A percentile compares a stretch with the other conserved stretches of the same genome.
phyloP scores from a whole-genome alignment of 2,888 invertebrate genomes.

The Odontothrips loti region DNA sequence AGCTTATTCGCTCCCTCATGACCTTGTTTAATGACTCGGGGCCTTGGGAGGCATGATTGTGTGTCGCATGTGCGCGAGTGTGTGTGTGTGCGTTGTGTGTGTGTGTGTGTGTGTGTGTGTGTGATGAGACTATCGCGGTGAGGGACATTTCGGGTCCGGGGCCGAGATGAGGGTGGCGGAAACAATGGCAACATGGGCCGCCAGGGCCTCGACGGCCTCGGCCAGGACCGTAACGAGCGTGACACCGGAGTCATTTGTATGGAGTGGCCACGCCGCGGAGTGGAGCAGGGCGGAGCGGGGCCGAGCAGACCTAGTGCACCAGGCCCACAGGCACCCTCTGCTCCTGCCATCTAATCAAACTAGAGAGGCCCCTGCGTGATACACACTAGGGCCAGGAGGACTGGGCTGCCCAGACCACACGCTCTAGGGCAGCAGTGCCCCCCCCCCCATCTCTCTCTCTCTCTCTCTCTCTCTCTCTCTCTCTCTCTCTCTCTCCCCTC shows the following conservation, averaged over 20 bases:
- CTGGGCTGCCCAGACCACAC: neutral
- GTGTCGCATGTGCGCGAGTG: neutral
- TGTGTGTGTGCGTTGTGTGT: neutral
- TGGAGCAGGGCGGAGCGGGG: neutral
- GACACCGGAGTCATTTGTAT: neutral
- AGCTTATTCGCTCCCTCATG: no score
- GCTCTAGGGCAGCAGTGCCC: neutral
- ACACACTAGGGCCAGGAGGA: neutral
- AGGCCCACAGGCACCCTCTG: neutral
- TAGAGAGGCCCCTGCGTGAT: neutral
- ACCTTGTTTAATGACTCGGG: no score
- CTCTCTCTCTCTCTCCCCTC: neutral
- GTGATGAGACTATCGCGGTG: neutral
- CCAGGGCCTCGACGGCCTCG: neutral
- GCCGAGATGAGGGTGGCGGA: neutral
- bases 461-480: neutral
- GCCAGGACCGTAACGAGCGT: neutral
- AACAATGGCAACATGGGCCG: neutral
- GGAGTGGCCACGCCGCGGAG: neutral
- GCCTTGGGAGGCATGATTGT: no score
- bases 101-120: neutral
- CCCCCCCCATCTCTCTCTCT: neutral
- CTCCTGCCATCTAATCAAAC: neutral
- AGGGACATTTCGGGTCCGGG: neutral
- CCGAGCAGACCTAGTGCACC: neutral